These are phyloP conservation scores for Pogonomyrmex barbatus DNA, from an alignment of 1,140 invertebrate species.

Conservation along the genomic window DNA sequence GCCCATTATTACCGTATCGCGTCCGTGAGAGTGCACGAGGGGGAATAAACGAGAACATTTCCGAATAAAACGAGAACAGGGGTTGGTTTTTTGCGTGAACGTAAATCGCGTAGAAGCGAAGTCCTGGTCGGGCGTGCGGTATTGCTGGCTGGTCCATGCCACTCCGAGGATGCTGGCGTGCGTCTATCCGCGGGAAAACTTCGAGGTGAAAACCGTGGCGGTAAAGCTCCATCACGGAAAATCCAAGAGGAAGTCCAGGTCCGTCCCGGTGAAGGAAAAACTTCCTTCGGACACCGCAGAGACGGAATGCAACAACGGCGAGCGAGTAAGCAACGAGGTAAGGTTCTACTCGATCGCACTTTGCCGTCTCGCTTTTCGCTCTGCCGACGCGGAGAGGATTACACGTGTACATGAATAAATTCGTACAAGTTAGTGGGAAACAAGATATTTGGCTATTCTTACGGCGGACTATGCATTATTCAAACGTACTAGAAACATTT, in stretches of 20 bases:
- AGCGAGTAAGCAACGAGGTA: slow-evolving; percentile 68
- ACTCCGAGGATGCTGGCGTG: slow-evolving; percentile 82
- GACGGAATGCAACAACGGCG: slow-evolving; percentile 58
- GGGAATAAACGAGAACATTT: slow-evolving; percentile 7
- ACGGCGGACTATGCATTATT: background rate
- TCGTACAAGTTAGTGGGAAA: background rate
- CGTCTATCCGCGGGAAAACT: slow-evolving; percentile 84
- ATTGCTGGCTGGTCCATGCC: slow-evolving; percentile 20
- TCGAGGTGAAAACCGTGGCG: slow-evolving; percentile 82
- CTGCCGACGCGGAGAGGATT: background rate
- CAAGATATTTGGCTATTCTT: background rate
- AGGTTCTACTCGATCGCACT: slow-evolving; percentile 46
- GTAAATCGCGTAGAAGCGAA: slow-evolving; percentile 47
- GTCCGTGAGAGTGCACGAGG: background rate
- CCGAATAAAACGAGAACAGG: background rate
- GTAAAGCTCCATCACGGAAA: slow-evolving; percentile 81
- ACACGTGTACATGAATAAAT: slow-evolving; percentile 22
- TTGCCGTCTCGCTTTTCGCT: slow-evolving; percentile 21
- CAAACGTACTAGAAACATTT: background rate
- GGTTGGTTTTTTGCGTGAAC: slow-evolving; percentile 35
- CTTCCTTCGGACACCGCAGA: slow-evolving; percentile 39
- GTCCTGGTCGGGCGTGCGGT: slow-evolving; percentile 29
- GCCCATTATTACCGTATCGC: background rate
- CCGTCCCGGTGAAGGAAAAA: slow-evolving; percentile 81
- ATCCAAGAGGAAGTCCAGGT: slow-evolving; percentile 80